Conservation (phyloP, 2,113 vertebrate species). For the Lycocorax pyrrhopterus region DNA sequence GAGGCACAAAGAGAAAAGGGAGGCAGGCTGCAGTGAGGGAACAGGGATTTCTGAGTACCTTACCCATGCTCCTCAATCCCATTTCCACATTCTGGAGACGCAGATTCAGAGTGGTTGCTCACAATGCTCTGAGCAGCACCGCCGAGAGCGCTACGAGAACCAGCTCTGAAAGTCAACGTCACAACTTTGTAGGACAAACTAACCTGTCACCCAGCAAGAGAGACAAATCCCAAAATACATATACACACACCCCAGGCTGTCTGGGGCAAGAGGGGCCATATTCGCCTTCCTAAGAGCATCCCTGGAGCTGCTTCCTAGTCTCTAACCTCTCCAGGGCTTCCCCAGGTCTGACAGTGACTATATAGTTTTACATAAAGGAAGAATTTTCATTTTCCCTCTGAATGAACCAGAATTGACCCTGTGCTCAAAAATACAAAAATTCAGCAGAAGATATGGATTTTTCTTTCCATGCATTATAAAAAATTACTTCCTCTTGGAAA, state of each 20-base stretch:
- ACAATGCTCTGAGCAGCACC: background rate
- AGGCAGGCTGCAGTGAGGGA: background rate
- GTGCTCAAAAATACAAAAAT: background rate
- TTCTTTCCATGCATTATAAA: background rate
- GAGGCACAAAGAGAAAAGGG: background rate
- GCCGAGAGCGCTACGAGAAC: background rate
- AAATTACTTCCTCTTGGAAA: background rate
- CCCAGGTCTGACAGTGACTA: background rate
- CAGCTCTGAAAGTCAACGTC: background rate
- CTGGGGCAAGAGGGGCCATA: background rate
- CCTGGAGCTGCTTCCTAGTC: background rate
- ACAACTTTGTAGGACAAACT: fast-evolving
- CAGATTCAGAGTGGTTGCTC: background rate
- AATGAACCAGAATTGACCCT: background rate
- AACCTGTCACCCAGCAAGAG: background rate
- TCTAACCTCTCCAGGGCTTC: background rate
- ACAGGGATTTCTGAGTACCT: background rate
- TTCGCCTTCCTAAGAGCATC: background rate
- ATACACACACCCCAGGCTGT: background rate
- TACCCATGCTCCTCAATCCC: background rate
- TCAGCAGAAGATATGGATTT: background rate
- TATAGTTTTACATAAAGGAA: background rate
- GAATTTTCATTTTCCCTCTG: background rate
- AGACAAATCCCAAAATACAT: background rate
- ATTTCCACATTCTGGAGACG: background rate